Conservation (phyloP, 2,113 vertebrate genomes). For the Actinemys pallida region DNA sequence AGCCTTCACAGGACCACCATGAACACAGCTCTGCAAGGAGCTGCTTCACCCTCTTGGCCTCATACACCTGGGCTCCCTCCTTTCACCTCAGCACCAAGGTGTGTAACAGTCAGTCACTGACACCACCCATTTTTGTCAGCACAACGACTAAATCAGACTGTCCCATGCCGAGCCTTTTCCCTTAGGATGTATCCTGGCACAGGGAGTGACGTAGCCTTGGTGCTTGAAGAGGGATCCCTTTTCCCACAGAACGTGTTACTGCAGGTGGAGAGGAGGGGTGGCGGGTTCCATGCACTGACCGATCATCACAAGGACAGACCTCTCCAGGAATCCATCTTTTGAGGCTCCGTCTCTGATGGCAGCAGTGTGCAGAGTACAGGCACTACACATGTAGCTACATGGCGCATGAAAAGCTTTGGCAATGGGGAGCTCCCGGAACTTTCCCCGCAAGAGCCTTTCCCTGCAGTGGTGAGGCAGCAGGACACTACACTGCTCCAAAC, state of each 20-base stretch:
- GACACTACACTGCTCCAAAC: neutral
- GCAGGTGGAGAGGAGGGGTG: neutral
- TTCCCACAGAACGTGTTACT: neutral
- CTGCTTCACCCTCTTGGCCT: neutral
- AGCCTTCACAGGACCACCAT: neutral
- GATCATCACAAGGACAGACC: neutral
- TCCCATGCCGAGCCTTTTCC: neutral
- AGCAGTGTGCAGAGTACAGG: neutral
- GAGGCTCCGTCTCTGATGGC: neutral
- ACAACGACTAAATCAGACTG: neutral
- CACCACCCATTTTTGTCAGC: neutral
- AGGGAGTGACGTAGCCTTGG: neutral
- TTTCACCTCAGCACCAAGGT: neutral
- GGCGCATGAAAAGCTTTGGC: neutral
- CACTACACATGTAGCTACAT: neutral
- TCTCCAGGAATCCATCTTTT: neutral
- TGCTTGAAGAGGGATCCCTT: neutral
- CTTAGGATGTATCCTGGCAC: accelerated
- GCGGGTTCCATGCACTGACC: accelerated
- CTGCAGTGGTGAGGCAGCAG: neutral
- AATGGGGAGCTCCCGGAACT: neutral
- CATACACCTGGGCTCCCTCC: neutral
- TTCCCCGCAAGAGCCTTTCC: neutral
- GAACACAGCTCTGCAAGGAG: neutral
- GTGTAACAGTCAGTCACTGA: neutral